A percentile compares a stretch with the other conserved stretches of the same genome.
phyloP scores from a whole-genome alignment of 1,140 invertebrate species.

The Drosophila hydei region DNA sequence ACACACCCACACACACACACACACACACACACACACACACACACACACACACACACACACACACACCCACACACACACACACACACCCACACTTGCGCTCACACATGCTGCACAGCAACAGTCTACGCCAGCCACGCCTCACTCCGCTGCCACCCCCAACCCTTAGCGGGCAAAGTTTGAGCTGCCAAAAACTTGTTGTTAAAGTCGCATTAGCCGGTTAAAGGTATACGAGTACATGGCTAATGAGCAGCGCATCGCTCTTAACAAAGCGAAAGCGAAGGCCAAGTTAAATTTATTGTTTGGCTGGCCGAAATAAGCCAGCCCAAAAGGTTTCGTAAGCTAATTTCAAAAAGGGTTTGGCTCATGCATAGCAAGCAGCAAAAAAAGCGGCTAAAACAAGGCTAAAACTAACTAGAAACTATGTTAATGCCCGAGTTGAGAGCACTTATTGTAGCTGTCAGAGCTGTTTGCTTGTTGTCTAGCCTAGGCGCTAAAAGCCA shows the following conservation, averaged over 20 bases:
- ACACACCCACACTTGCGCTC: too few species aligned
- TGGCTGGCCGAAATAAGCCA: constrained; percentile 34
- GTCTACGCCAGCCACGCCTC: background rate
- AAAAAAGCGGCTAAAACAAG: background rate
- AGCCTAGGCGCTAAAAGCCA: constrained; percentile 5
- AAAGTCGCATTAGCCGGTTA: constrained; percentile 74
- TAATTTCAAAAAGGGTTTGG: constrained; percentile 41
- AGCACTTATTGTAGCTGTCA: constrained; percentile 6
- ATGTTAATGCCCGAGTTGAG: constrained; percentile 35
- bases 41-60: constrained; percentile 48
- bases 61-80: too few species aligned
- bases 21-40: constrained; percentile 1
- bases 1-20: constrained; percentile 4
- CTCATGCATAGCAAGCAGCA: constrained; percentile 2
- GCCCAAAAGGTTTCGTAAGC: constrained; percentile 15
- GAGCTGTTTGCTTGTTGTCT: background rate
- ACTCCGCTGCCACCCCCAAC: background rate
- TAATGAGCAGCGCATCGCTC: constrained; percentile 42
- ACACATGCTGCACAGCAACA: too few species aligned
- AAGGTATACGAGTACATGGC: constrained; percentile 45
- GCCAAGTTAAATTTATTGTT: constrained; percentile 66
- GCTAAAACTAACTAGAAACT: constrained; percentile 23
- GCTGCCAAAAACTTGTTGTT: constrained; percentile 64
- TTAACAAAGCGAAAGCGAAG: constrained; percentile 9
- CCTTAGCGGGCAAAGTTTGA: constrained; percentile 42